Evolutionary conservation across 2,888 invertebrate species (phyloP).

Genomic region (Harpalus rufipes): DNA sequence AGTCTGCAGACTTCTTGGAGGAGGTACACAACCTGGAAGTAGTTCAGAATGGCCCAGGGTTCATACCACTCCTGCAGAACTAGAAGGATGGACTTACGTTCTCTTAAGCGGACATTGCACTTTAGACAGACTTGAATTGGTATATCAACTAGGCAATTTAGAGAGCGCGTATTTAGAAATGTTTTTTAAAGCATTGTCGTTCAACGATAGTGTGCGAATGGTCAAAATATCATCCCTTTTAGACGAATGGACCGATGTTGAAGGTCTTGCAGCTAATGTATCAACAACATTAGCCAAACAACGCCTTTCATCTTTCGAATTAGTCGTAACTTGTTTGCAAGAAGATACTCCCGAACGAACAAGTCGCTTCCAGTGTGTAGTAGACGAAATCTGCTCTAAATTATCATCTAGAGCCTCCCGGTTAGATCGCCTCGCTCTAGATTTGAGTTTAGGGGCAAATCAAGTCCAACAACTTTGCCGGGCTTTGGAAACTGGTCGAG

Average conservation of each 20-base stretch:
- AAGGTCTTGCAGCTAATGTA: conserved; percentile 77
- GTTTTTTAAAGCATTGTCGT: conserved; percentile 78
- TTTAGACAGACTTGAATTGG: conserved; percentile 78
- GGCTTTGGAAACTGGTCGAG: conserved; percentile 78
- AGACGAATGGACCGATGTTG: conserved; percentile 78
- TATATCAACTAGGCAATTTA: conserved; percentile 78
- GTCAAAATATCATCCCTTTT: conserved; percentile 78
- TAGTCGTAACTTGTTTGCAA: conserved; percentile 79
- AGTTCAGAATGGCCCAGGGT: conserved; percentile 76
- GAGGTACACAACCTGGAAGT: conserved; percentile 71
- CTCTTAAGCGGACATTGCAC: conserved; percentile 77
- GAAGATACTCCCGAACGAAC: conserved; percentile 77
- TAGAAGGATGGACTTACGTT: conserved; percentile 79
- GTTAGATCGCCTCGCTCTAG: conserved; percentile 78
- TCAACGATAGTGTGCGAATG: conserved; percentile 79
- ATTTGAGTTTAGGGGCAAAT: conserved; percentile 79
- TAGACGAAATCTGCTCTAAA: conserved; percentile 78
- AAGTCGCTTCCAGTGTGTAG: conserved; percentile 77
- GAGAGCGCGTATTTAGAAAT: conserved; percentile 77
- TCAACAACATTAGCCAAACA: conserved; percentile 77
- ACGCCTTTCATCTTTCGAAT: conserved; percentile 78
- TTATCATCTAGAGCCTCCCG: conserved; percentile 71
- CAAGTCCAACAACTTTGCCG: conserved; percentile 79
- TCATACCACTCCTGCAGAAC: conserved; percentile 77
- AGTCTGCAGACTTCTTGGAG: conserved; percentile 78